Conservation (phyloP, 1,140 invertebrate species). For the Phymastichus coffea region DNA sequence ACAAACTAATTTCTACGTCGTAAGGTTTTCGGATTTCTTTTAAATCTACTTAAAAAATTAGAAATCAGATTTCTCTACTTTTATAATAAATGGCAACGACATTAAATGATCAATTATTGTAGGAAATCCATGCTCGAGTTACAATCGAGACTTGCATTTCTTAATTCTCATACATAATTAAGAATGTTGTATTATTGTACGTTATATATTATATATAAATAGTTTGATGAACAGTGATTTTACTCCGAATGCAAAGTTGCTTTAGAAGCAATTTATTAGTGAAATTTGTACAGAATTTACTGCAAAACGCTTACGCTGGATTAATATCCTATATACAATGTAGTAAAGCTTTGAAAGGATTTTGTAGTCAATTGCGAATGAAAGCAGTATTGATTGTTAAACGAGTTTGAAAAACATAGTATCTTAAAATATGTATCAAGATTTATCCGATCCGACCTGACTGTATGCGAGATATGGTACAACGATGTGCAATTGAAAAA, state of each 20-base stretch:
- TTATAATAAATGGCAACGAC: constrained; percentile 29
- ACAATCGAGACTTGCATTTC: constrained; percentile 48
- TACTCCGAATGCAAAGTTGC: constrained; percentile 50
- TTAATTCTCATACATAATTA: constrained; percentile 37
- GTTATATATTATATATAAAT: constrained; percentile 38
- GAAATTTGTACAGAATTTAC: constrained; percentile 30
- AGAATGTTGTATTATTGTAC: constrained; percentile 44
- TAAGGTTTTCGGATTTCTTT: constrained; percentile 19
- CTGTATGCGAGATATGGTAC: constrained; percentile 26
- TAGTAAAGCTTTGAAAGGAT: constrained; percentile 18
- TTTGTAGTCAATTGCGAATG: constrained; percentile 23
- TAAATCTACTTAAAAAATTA: constrained; percentile 31
- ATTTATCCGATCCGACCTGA: constrained; percentile 21
- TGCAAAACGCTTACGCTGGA: constrained; percentile 19
- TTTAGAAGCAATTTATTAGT: constrained; percentile 40
- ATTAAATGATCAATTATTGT: constrained; percentile 34
- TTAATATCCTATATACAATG: constrained; percentile 26
- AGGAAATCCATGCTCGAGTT: constrained; percentile 43
- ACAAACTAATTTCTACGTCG: constrained; percentile 20
- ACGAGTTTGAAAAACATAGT: neutral
- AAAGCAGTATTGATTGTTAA: constrained; percentile 30
- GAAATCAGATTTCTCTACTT: constrained; percentile 34
- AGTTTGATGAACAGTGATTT: constrained; percentile 38
- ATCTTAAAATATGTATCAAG: constrained; percentile 20
- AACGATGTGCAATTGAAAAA: constrained; percentile 24